phyloP scores from a whole-genome alignment of 1,140 invertebrate species.

The Atta colombica region DNA sequence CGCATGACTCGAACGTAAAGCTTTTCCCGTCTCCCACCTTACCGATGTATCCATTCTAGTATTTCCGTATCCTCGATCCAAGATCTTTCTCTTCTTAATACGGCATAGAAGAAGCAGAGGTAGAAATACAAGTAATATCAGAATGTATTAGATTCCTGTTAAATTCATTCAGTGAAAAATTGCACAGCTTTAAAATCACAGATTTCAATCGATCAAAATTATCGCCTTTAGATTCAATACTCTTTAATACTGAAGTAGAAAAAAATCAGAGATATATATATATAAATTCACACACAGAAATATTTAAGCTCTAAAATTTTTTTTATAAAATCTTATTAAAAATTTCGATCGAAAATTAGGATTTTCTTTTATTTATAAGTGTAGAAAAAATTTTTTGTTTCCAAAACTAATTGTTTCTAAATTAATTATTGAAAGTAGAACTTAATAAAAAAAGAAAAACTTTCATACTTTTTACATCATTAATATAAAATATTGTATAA shows the following conservation, averaged over 20 bases:
- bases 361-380: no score
- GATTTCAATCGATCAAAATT: background rate
- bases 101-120: background rate
- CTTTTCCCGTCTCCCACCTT: slow-evolving; percentile 45
- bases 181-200: background rate
- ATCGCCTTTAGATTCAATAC: background rate
- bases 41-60: slow-evolving; percentile 15
- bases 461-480: background rate
- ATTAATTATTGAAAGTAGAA: background rate
- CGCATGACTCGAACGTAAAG: slow-evolving; percentile 70
- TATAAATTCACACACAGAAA: background rate
- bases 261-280: background rate
- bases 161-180: background rate
- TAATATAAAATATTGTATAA: background rate
- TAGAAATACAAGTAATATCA: background rate
- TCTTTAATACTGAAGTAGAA: background rate
- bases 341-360: background rate
- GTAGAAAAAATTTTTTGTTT: background rate
- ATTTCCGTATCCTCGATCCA: background rate
- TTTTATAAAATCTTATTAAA: no score
- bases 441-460: background rate
- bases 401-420: background rate
- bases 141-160: background rate
- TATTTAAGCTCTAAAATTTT: no score
- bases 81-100: slow-evolving; percentile 40